phyloP scores from a whole-genome alignment of 1,140 invertebrate genomes.

The Anastrepha obliqua region DNA sequence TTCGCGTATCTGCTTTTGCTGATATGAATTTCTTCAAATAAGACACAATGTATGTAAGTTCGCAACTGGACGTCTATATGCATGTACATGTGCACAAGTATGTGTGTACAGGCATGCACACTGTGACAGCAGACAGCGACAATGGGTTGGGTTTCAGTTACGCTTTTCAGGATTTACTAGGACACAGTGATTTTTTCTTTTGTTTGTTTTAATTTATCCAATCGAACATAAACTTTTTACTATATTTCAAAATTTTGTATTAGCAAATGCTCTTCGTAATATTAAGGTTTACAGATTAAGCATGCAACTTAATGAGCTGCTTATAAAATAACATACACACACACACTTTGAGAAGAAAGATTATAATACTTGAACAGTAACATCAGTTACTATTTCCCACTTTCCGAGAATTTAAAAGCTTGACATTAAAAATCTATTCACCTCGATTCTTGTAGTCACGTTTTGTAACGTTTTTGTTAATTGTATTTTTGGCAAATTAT shows the following conservation, averaged over 20 bases:
- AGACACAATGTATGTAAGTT: not conserved
- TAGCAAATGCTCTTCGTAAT: no score
- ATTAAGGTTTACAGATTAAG: no score
- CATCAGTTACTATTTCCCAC: not conserved
- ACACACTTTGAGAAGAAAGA: not conserved
- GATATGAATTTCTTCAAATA: constrained; percentile 43
- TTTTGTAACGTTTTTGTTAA: not conserved
- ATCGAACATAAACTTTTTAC: not conserved
- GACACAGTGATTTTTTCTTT: not conserved
- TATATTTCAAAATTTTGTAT: no score
- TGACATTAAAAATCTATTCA: constrained; percentile 24
- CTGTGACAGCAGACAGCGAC: not conserved
- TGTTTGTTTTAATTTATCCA: not conserved
- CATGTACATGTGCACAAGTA: not conserved
- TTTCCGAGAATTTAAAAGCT: not conserved
- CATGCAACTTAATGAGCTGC: no score
- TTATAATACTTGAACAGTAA: not conserved
- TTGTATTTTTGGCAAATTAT: constrained; percentile 36
- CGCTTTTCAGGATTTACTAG: not conserved
- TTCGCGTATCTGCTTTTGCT: constrained; percentile 45
- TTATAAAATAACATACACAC: not conserved
- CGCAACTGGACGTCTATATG: not conserved
- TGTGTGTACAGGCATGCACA: not conserved
- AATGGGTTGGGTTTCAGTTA: not conserved
- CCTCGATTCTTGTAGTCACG: constrained; percentile 7